phyloP scores from a whole-genome alignment of 2,888 invertebrate genomes.

The Chloroclysta siterata region DNA sequence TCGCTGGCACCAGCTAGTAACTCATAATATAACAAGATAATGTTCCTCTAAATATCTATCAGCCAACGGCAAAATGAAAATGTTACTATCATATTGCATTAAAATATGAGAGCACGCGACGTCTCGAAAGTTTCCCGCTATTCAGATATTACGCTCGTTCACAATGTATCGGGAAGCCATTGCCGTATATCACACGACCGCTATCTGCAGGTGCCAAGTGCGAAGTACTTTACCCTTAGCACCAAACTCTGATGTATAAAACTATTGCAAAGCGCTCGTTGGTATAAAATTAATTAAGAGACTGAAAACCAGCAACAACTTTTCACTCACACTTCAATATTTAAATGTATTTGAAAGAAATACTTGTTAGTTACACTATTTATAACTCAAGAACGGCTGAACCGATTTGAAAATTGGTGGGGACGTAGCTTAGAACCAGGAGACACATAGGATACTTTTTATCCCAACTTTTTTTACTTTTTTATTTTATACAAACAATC shows the following conservation, averaged over 20 bases:
- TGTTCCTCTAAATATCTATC: conserved; percentile 1
- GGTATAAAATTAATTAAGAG: neutral
- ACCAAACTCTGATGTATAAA: conserved; percentile 6
- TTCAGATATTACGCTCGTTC: conserved; percentile 55
- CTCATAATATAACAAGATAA: neutral
- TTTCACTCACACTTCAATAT: too few species aligned
- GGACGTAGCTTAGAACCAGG: too few species aligned
- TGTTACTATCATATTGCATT: conserved; percentile 29
- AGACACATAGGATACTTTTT: too few species aligned
- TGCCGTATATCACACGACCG: conserved; percentile 57
- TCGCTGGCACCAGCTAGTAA: too few species aligned
- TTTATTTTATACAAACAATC: too few species aligned
- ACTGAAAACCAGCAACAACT: too few species aligned
- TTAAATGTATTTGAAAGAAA: too few species aligned
- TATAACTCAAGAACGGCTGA: too few species aligned
- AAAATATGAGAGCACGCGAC: conserved; percentile 45
- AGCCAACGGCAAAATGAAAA: conserved; percentile 21
- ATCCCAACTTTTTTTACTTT: too few species aligned
- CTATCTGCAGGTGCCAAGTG: conserved; percentile 60
- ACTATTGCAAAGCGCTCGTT: neutral
- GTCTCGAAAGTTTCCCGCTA: conserved; percentile 59
- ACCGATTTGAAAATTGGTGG: too few species aligned
- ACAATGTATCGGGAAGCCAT: conserved; percentile 73
- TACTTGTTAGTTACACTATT: too few species aligned
- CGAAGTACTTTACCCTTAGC: conserved; percentile 7